Conservation (phyloP, 2,113 vertebrate species). For the Cichladusa arquata region DNA sequence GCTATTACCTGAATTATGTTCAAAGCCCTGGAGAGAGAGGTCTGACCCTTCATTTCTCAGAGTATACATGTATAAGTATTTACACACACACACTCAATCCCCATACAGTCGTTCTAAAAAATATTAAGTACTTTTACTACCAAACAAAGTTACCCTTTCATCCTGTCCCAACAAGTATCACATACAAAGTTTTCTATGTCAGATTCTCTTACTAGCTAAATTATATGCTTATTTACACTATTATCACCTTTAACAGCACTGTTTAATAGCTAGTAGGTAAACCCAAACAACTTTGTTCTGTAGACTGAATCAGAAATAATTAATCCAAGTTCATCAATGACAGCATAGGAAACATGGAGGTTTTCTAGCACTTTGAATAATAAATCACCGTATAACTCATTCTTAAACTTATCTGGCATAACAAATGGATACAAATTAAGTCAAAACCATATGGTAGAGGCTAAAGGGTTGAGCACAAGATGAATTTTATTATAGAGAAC, state of each 20-base stretch:
- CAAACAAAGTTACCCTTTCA: background rate
- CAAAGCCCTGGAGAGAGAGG: background rate
- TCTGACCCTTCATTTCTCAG: background rate
- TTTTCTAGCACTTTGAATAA: conserved; percentile 8
- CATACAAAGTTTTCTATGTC: background rate
- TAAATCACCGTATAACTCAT: conserved; percentile 37
- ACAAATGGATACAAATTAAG: conserved; percentile 55
- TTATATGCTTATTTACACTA: background rate
- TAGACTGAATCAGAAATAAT: conserved; percentile 11
- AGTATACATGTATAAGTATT: fast-evolving
- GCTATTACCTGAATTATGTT: background rate
- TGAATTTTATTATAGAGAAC: conserved; percentile 51
- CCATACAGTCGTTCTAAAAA: background rate
- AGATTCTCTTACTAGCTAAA: background rate
- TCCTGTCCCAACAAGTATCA: background rate
- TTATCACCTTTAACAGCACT: background rate
- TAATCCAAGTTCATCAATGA: background rate
- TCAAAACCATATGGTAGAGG: conserved; percentile 49
- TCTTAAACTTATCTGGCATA: conserved; percentile 33
- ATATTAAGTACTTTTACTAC: background rate
- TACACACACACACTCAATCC: background rate
- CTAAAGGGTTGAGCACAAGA: conserved; percentile 31
- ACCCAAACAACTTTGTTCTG: background rate
- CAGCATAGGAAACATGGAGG: background rate
- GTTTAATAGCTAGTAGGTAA: conserved; percentile 25